Conservation (phyloP, 23 tunicate genomes). For the Corella eumyota region DNA sequence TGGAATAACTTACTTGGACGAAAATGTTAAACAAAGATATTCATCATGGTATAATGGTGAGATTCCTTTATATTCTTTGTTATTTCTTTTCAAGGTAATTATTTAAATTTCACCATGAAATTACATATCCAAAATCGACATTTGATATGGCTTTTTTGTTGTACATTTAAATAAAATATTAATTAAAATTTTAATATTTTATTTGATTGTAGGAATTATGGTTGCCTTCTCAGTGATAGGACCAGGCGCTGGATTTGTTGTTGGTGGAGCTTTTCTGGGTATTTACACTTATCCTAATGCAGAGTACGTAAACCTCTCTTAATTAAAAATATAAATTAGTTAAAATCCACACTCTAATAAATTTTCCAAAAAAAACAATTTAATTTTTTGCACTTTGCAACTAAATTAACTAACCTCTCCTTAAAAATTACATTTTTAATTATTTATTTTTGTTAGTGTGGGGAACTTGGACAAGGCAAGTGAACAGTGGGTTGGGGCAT, state of each 20-base stretch:
- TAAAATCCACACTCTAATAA: neutral
- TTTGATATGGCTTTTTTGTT: too few species aligned
- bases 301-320: constrained; percentile 19
- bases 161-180: too few species aligned
- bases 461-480: constrained; percentile 21
- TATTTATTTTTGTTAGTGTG: constrained; percentile 15
- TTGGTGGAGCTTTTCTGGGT: constrained; percentile 35
- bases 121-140: too few species aligned
- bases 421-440: neutral
- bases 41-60: constrained; percentile 69
- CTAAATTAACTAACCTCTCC: neutral
- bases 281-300: constrained; percentile 41
- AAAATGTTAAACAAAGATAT: constrained; percentile 56
- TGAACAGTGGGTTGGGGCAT: constrained; percentile 70
- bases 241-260: constrained; percentile 67
- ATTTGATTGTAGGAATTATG: constrained; percentile 40
- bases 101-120: too few species aligned
- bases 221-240: constrained; percentile 50
- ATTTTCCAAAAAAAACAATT: neutral
- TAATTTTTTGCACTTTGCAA: too few species aligned
- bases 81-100: neutral
- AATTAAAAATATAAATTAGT: neutral
- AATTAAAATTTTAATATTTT: too few species aligned
- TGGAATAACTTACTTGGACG: constrained; percentile 71
- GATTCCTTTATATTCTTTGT: neutral